Evolutionary conservation across 30 jellyfish, hydroid and myxozoan species (phyloP).

Genomic region (Hydra vulgaris): DNA sequence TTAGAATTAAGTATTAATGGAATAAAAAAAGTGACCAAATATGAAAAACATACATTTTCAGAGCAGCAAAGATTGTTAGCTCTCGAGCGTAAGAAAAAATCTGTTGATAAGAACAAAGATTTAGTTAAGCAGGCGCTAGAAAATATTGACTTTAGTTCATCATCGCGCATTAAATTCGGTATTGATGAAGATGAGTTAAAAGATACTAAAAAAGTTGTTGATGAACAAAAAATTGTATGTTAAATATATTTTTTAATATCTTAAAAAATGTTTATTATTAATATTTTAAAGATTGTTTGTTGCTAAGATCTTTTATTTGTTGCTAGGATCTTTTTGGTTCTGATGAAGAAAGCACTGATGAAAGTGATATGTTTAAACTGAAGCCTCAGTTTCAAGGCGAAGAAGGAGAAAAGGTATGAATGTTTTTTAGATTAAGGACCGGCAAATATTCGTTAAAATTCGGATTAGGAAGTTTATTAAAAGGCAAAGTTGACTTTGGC

Average conservation of each 20-base stretch:
- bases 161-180: not conserved
- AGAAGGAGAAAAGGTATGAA: slow-evolving; percentile 53
- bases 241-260: too few relatives aligned
- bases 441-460: too few relatives aligned
- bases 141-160: slow-evolving; percentile 20
- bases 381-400: slow-evolving; percentile 88
- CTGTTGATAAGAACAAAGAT: slow-evolving; percentile 18
- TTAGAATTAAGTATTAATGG: too few relatives aligned
- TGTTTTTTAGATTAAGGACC: too few relatives aligned
- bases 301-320: too few relatives aligned
- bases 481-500: too few relatives aligned
- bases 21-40: not conserved
- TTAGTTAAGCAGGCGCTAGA: slow-evolving; percentile 34
- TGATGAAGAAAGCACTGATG: slow-evolving; percentile 43
- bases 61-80: slow-evolving; percentile 39
- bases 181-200: not conserved
- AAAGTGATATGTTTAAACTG: slow-evolving; percentile 24
- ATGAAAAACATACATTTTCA: slow-evolving; percentile 22
- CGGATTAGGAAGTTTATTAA: too few relatives aligned
- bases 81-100: slow-evolving; percentile 17
- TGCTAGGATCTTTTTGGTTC: not conserved
- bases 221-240: not conserved
- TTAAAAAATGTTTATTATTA: too few relatives aligned
- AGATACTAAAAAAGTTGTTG: not conserved
- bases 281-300: too few relatives aligned